phyloP scores from a whole-genome alignment of 2,797 vertebrate species.

The Sylvia borin region DNA sequence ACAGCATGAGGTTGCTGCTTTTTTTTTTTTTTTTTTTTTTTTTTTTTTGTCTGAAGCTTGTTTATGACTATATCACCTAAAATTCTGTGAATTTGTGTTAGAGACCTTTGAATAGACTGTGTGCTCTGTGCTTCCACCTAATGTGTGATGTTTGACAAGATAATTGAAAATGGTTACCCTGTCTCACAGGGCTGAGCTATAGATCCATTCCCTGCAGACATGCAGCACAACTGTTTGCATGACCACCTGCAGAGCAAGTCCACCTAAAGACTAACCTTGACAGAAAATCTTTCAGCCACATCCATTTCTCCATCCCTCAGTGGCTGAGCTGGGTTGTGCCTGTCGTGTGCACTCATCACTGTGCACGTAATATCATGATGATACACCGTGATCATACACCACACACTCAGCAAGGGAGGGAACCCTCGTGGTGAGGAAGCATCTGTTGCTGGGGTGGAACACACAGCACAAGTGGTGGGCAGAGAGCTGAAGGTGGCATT shows the following conservation, averaged over 20 bases:
- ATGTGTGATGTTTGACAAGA: not conserved
- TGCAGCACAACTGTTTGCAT: not conserved
- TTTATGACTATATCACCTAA: not conserved
- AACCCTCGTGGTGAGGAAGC: not conserved
- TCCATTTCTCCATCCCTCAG: not conserved
- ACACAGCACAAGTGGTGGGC: not conserved
- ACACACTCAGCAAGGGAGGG: not conserved
- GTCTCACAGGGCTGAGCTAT: not conserved
- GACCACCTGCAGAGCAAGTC: not conserved
- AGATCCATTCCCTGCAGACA: not conserved
- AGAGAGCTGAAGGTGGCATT: not conserved
- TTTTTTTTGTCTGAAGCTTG: not conserved
- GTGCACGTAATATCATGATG: rapidly evolving
- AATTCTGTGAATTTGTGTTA: not conserved
- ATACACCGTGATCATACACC: not conserved
- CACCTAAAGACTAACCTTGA: not conserved
- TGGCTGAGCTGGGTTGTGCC: not conserved
- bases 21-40: not conserved
- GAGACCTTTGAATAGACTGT: not conserved
- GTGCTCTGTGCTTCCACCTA: not conserved
- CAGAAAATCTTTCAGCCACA: not conserved
- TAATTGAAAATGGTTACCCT: not conserved
- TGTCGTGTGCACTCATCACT: not conserved
- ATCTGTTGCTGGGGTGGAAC: not conserved
- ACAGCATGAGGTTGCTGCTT: not conserved